phyloP scores from a whole-genome alignment of 2,888 invertebrate genomes.

The Polydrusus cervinus region DNA sequence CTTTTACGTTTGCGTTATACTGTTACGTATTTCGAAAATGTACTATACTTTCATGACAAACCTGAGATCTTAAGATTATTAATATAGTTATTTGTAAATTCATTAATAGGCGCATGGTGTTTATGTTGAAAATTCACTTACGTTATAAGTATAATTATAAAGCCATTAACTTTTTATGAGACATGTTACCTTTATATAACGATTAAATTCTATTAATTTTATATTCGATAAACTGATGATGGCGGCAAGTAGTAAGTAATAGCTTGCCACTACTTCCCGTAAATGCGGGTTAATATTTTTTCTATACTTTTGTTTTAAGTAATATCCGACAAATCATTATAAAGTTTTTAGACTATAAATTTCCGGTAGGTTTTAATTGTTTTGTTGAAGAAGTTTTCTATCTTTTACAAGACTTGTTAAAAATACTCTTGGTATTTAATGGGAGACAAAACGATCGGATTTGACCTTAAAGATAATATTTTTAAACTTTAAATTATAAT shows the following conservation, averaged over 20 bases:
- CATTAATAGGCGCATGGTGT: not conserved
- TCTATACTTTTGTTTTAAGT: not conserved
- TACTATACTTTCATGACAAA: no score
- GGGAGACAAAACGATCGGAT: no score
- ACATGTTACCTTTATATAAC: conserved; percentile 15
- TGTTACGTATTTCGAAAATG: no score
- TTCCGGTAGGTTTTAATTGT: not conserved
- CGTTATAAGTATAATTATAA: not conserved
- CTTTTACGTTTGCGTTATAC: no score
- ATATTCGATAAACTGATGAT: conserved; percentile 11
- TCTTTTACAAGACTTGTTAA: not conserved
- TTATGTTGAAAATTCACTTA: not conserved
- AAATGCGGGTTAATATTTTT: conserved; percentile 16
- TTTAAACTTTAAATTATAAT: no score
- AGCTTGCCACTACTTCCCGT: not conserved
- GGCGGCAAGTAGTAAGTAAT: not conserved
- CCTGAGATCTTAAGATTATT: no score
- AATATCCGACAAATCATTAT: conserved; percentile 10
- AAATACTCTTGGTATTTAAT: not conserved
- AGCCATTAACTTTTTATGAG: conserved; percentile 15
- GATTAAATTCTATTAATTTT: conserved; percentile 15
- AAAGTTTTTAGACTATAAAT: not conserved
- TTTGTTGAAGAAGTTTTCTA: not conserved
- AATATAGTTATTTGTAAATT: no score
- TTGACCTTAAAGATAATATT: no score